Evolutionary conservation across 2,113 vertebrate species (phyloP), one percentile per base, ranked within the genome.

Genomic region (Gallinago media): DNA sequence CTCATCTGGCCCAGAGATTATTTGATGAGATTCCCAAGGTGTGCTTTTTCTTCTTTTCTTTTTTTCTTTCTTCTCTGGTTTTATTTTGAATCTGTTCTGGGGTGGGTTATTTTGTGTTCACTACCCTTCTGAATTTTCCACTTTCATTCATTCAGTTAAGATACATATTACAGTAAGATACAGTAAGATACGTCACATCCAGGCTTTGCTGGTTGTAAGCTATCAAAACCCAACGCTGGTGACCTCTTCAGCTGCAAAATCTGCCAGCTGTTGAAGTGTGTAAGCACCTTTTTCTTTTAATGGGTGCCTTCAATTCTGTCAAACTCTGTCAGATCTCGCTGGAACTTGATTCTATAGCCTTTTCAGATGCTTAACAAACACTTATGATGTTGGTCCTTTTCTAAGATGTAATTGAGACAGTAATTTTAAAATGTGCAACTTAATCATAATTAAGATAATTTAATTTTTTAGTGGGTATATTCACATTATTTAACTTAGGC

Each of bases 1-100:
- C 99, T 58, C 99, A 99, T 87, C 95, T 99, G 89, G 99, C 99
- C 6, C 99, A 99, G 96, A 98, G 99, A 25, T 98, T 99, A 27
- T 99, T 99, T 88, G 99, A 99, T 11, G 98, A 99, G 26, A 99
- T 99, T 14, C 98, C 99, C 19, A 99, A 99, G 99, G 99, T 99
- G 97, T 74, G 79, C 3, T 55, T 50, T 92, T 31, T 2, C 2
- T 5, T 40, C 3, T 36, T 47, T 27, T 13, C 32, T 50, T 55
- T 32, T 38, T 38, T 38, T 38, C 38, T 38, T 2, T 16, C 6
- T 34, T 6, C 15, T 3, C 12, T 5, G 14, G 6, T 54, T 61
- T 75, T 86, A 9, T 79, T 84, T 92, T 25, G 36, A 52, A 44
- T 62, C 14, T 42, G 2, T n/a, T 62, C 52, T 0, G 0, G 27